Evolutionary conservation across 2,113 vertebrate genomes (phyloP).

Genomic region (Patagioenas fasciata): DNA sequence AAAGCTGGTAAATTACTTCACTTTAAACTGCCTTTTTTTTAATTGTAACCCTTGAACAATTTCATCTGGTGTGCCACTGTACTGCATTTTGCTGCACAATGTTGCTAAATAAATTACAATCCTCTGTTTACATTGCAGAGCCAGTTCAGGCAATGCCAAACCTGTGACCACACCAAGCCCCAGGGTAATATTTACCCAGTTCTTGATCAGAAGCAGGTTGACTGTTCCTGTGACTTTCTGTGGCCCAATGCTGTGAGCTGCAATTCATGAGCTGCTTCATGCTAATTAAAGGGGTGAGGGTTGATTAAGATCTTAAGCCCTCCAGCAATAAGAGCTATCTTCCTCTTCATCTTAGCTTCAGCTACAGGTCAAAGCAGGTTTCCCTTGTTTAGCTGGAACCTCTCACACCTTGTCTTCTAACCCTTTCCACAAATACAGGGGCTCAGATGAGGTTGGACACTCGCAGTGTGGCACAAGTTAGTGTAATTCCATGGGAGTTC

Average conservation of each 20-base stretch:
- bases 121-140: constrained; percentile 32
- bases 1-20: neutral
- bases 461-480: neutral
- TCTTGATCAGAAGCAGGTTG: neutral
- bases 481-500: neutral
- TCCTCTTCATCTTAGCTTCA: constrained; percentile 41
- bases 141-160: constrained; percentile 32
- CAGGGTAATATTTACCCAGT: constrained; percentile 8
- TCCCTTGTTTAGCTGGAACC: constrained; percentile 46
- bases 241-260: neutral
- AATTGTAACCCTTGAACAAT: neutral
- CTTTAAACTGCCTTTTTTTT: neutral
- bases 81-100: neutral
- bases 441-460: neutral
- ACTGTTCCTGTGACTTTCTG: neutral
- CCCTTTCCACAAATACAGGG: neutral
- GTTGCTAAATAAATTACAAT: constrained; percentile 15
- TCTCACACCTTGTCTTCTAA: constrained; percentile 5
- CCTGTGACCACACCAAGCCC: neutral
- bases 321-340: neutral
- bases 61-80: neutral
- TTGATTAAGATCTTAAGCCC: constrained; percentile 61
- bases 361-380: constrained; percentile 59
- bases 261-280: constrained; percentile 4
- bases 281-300: constrained; percentile 34